Evolutionary conservation across 1,140 invertebrate species (phyloP), one percentile per base, ranked within the genome.

Genomic region (Bilobella aurantiaca): DNA sequence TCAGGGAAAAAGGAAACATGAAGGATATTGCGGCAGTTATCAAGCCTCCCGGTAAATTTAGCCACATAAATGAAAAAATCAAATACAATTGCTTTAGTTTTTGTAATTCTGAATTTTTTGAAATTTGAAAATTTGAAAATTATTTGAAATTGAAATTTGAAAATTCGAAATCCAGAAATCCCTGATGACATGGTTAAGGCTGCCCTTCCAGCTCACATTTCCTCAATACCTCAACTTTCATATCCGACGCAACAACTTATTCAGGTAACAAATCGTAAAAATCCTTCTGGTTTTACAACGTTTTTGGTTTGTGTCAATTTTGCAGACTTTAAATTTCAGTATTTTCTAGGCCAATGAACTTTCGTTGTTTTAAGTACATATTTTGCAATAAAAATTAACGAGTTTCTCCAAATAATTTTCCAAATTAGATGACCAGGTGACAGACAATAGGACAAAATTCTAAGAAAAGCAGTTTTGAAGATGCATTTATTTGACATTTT

Each of bases 21-120:
- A 34, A 46, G n/a, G 34, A 64, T n/a, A 64, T 72, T 21, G 68
- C 68, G 0, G 71, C 71, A 1, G 68, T 72, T 27, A 63, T 72
- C 12, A 69, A 69, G 47, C 71, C 71, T 2, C 28, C n/a, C n/a
- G n/a, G n/a, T n/a, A n/a, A n/a, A n/a, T n/a, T n/a, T n/a, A n/a
- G n/a, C n/a, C n/a, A n/a, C n/a, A n/a, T n/a, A n/a, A n/a, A n/a
- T n/a, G n/a, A n/a, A n/a, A n/a, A n/a, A n/a, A n/a, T n/a, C n/a
- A n/a, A n/a, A n/a, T n/a, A n/a, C n/a, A n/a, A n/a, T n/a, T n/a
- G n/a, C n/a, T n/a, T n/a, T n/a, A n/a, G n/a, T n/a, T n/a, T n/a
- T n/a, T n/a, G n/a, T n/a, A n/a, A n/a, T n/a, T n/a, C n/a, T n/a
- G n/a, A n/a, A n/a, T n/a, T n/a, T n/a, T n/a, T n/a, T n/a, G n/a